phyloP scores from a whole-genome alignment of 92 coral and sea anemone genomes.

The Zoanthus sociatus region DNA sequence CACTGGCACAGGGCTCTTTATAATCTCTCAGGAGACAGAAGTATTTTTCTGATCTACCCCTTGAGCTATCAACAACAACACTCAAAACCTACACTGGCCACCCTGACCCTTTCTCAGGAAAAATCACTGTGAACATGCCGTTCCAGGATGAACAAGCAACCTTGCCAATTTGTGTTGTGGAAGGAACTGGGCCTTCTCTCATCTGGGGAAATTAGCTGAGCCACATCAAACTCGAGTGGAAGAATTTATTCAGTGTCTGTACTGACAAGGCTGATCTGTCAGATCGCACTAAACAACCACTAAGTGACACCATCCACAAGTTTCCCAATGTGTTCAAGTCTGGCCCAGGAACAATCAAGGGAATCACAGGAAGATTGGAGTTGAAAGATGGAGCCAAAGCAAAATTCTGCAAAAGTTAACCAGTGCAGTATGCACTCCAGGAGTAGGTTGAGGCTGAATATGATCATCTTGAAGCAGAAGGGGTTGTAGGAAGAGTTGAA shows the following conservation, averaged over 20 bases:
- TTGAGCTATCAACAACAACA: no score
- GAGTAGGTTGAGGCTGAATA: constrained; percentile 20
- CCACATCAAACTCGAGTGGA: no score
- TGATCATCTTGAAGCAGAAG: constrained; percentile 3
- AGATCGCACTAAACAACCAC: not conserved
- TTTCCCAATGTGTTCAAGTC: constrained; percentile 32
- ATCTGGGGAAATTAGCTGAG: constrained; percentile 7
- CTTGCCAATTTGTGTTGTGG: constrained; percentile 24
- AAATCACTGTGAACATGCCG: not conserved
- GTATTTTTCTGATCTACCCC: no score
- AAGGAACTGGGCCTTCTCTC: constrained; percentile 45
- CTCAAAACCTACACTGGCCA: constrained; percentile 56
- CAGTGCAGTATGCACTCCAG: not conserved
- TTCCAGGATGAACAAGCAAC: constrained; percentile 27
- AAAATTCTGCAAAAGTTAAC: constrained; percentile 51
- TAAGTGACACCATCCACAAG: constrained; percentile 24
- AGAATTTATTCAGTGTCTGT: no score
- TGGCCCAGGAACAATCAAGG: constrained; percentile 53
- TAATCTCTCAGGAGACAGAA: no score
- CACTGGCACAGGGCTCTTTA: no score
- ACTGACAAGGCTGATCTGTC: constrained; percentile 26
- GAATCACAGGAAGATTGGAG: constrained; percentile 50
- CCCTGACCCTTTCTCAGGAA: constrained; percentile 36
- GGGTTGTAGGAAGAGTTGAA: not conserved
- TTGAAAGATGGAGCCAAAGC: constrained; percentile 45